A percentile compares a stretch with the other conserved stretches of the same genome.
These are phyloP conservation scores for Pegoplata infirma DNA, from an alignment of 2,888 invertebrate genomes.

Conservation along the genomic window DNA sequence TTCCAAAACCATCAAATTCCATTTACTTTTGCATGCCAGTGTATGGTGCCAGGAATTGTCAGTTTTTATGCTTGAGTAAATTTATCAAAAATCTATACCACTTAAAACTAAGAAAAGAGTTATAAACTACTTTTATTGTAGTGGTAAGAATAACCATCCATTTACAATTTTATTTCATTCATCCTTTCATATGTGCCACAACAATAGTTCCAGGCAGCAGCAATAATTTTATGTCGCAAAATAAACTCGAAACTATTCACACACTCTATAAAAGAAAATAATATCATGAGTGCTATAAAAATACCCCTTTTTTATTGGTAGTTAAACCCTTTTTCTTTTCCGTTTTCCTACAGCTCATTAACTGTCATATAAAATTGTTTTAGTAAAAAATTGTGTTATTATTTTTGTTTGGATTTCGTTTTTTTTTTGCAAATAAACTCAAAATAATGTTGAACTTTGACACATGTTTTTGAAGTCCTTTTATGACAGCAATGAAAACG, in stretches of 20 bases:
- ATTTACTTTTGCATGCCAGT: too few relatives aligned
- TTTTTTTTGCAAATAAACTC: constrained; percentile 39
- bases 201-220: constrained; percentile 31
- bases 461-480: too few relatives aligned
- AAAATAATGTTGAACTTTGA: constrained; percentile 52
- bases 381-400: constrained; percentile 48
- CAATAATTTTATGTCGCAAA: constrained; percentile 34
- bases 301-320: constrained; percentile 30
- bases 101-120: neutral
- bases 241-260: constrained; percentile 39
- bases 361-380: constrained; percentile 41
- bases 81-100: constrained; percentile 20
- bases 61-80: constrained; percentile 56
- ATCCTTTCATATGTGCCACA: constrained; percentile 13
- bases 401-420: constrained; percentile 14
- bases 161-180: constrained; percentile 21
- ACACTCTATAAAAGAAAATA: constrained; percentile 27
- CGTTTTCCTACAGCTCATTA: constrained; percentile 32
- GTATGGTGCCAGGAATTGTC: constrained; percentile 41
- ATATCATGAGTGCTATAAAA: constrained; percentile 23
- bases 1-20: too few relatives aligned
- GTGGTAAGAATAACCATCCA: constrained; percentile 29
- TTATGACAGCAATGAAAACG: too few relatives aligned
- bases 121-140: constrained; percentile 39
- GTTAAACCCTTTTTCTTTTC: constrained; percentile 24